Base-by-base conservation (phyloP, 2,888 invertebrate species). In the Caenorhabditis parvicauda region DNA sequence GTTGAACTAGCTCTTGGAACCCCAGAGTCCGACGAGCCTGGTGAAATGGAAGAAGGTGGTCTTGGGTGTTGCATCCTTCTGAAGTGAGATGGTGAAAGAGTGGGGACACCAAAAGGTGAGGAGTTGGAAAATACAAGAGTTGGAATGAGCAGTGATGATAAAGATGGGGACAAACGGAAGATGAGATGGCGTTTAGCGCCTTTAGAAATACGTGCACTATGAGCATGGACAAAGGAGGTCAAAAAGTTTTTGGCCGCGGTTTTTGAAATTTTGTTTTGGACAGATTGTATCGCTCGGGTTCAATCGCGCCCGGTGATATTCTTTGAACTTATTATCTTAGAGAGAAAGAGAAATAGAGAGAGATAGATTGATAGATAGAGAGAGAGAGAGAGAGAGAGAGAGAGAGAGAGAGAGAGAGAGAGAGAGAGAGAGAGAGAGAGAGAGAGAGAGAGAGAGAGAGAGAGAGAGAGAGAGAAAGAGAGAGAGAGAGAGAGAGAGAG, bases 1-100 rank as follows among this genome's bases (percentile, higher is more conserved):
- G 66, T 54, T 4, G 69, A 67, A 48, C 66, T 67, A 3, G 67
- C 59, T n/a, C 64, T 66, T 25, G 62, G 66, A n/a, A 64, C 56
- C n/a, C 64, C 65, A 41, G 62, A 59, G 50, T 67, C 66, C 7
- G 53, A 49, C 21, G 66, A 66, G 14, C 63, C 69, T 29, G 65
- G 60, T 14, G 66, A 67, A 50, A 66, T 51, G 2, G 68, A 66
- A 19, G 68, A 69, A 19, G 60, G 61, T 7, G 68, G 68, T 28
- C 68, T 60, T 41, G 54, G 57, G 41, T 61, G 53, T n/a, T 32
- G 35, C 35, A n/a, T n/a, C n/a, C n/a, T n/a, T n/a, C n/a, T n/a
- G n/a, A n/a, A n/a, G n/a, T n/a, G n/a, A n/a, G n/a, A n/a, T n/a
- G n/a, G n/a, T n/a, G n/a, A n/a, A n/a, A n/a, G n/a, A n/a, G n/a